Conservation (phyloP, 1,140 invertebrate genomes). For the Hyphantria cunea region DNA sequence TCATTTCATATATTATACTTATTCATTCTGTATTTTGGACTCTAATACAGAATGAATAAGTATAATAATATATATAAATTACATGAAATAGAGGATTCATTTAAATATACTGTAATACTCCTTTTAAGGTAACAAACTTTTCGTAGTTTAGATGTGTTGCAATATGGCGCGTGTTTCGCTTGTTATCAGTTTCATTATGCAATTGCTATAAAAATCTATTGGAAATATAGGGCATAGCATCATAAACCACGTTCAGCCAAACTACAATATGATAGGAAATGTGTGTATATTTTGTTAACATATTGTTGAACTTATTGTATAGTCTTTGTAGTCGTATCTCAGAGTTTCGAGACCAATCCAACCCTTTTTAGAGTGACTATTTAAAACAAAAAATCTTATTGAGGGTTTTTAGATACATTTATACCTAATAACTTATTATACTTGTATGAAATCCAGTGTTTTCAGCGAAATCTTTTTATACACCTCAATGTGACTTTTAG, state of each 20-base stretch:
- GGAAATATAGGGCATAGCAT: conserved; percentile 11
- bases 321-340: conserved; percentile 66
- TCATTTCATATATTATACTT: too few species aligned
- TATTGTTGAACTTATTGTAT: conserved; percentile 70
- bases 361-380: conserved; percentile 70
- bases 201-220: conserved; percentile 11
- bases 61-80: not conserved
- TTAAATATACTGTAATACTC: not conserved
- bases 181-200: conserved; percentile 2
- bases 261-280: conserved; percentile 42
- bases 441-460: conserved; percentile 67
- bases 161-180: conserved; percentile 3
- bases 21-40: too few species aligned
- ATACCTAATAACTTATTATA: conserved; percentile 62
- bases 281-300: conserved; percentile 74
- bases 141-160: not conserved
- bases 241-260: conserved; percentile 46
- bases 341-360: conserved; percentile 77
- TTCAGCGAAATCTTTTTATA: conserved; percentile 73
- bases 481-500: conserved; percentile 70
- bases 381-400: conserved; percentile 57
- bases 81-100: not conserved
- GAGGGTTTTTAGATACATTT: conserved; percentile 73
- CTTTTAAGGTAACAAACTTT: not conserved
- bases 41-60: too few species aligned